Evolutionary conservation across 1,140 invertebrate species (phyloP).

Genomic region (Orius insidiosus): DNA sequence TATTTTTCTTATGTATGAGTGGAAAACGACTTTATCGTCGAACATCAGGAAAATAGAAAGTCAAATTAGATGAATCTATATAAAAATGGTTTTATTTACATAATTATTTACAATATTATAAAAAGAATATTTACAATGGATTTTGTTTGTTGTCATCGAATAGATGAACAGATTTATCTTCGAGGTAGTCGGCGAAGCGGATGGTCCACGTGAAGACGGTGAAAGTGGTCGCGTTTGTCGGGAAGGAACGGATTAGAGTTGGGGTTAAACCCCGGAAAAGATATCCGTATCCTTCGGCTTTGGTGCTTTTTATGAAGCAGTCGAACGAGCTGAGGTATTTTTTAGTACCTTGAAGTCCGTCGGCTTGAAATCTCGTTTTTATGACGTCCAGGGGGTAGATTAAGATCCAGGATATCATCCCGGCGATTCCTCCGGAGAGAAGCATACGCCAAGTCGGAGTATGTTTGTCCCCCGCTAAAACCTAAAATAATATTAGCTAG

Average conservation of each 20-base stretch:
- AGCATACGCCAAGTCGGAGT: conserved; percentile 37
- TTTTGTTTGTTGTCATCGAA: too few relatives aligned
- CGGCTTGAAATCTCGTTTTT: conserved; percentile 73
- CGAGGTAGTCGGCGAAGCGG: conserved; percentile 22
- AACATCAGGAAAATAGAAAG: too few relatives aligned
- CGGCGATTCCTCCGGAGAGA: conserved; percentile 62
- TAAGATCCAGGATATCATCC: conserved; percentile 67
- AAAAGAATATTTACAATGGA: too few relatives aligned
- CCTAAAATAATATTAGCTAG: conserved; percentile 25
- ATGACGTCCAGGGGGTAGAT: conserved; percentile 79
- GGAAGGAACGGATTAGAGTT: conserved; percentile 68
- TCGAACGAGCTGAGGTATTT: conserved; percentile 49
- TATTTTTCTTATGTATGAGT: too few relatives aligned
- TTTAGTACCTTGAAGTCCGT: conserved; percentile 39
- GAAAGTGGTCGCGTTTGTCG: conserved; percentile 83
- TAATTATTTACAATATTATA: too few relatives aligned
- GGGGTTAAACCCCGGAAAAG: conserved; percentile 55
- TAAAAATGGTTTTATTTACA: too few relatives aligned
- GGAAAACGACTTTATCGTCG: too few relatives aligned
- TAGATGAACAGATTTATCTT: neutral
- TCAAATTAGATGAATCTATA: too few relatives aligned
- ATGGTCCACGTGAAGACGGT: conserved; percentile 63
- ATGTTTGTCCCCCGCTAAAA: conserved; percentile 16
- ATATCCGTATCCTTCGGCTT: conserved; percentile 44
- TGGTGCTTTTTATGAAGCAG: conserved; percentile 50